phyloP scores from a whole-genome alignment of 2,113 vertebrate genomes.

The Murina feae region DNA sequence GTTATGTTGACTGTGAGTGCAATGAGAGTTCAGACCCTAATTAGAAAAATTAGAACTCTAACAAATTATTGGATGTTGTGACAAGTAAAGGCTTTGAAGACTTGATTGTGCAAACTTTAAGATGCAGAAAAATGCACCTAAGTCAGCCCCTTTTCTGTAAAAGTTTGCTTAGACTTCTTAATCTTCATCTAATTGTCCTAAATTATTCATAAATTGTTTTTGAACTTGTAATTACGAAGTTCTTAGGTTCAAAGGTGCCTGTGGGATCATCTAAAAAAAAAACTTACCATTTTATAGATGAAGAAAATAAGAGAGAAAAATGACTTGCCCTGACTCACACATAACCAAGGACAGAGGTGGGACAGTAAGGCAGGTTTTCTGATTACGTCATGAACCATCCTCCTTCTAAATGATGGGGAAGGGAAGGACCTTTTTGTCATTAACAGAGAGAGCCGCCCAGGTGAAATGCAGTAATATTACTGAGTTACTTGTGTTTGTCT shows the following conservation, averaged over 20 bases:
- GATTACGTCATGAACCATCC: neutral
- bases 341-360: neutral
- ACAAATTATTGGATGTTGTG: neutral
- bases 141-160: neutral
- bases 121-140: neutral
- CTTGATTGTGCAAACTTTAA: neutral
- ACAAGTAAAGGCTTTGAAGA: neutral
- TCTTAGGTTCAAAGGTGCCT: neutral
- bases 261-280: neutral
- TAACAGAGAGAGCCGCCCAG: neutral
- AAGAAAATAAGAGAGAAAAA: neutral
- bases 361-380: neutral
- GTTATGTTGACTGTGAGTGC: neutral
- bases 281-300: neutral
- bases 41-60: neutral
- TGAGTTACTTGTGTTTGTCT: neutral
- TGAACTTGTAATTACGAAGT: neutral
- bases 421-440: neutral
- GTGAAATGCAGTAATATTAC: neutral
- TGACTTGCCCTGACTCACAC: neutral
- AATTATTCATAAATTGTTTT: neutral
- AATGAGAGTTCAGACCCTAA: neutral
- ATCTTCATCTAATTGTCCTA: neutral
- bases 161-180: neutral
- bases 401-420: neutral